Base-by-base conservation (phyloP, 2,888 invertebrate genomes). In the Allygus modestus region DNA sequence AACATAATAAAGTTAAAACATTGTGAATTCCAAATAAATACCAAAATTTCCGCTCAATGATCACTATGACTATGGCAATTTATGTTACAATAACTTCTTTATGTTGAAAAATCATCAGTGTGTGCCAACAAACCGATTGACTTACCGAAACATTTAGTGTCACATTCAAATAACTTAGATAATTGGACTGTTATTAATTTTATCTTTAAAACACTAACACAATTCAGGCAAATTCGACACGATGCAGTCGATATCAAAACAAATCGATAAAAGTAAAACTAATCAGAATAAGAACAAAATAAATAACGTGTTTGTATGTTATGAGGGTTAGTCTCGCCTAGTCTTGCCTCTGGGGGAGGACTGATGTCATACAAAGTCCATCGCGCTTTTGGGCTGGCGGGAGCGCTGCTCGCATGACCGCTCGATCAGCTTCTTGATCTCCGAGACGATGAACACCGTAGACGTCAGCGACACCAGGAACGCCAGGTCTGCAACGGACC, bases 361-460 rank as follows among this genome's bases (percentile, higher is more conserved):
- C 85, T 87, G 84, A 81, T 91, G 94, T 95, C 95, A 95, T 95
- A 95, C 95, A 89, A 95, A 95, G 90, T 95, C 95, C 91, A 95
- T 89, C 79, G 92, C 90, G 43, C 90, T 89, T 89, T 90, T 90
- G 85, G 88, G 84, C 61, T 83, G 81, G 28, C 88, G 86, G 88
- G 88, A 87, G 85, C 90, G 89, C 90, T 93, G 93, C 90, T 95
- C 94, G 89, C 96, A 90, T 11, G 94, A 92, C 12, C 96, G 93
- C 90, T 97, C 97, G 87, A 96, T 91, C 87, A 96, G 92, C 90
- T 99, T 99, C 91, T 98, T 97, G 41, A 97, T 90, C 91, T 99
- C 99, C 86, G 98, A 97, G 84, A 98, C 95, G 84, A 98, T 92
- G 91, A 98, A 98, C 81, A 99, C 99, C 87, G 97, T 97, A n/a